Percentiles rank a stretch among this genome's conserved stretches.
phyloP scores from a whole-genome alignment of 2,113 vertebrate genomes.

The Nothobranchius furzeri region DNA sequence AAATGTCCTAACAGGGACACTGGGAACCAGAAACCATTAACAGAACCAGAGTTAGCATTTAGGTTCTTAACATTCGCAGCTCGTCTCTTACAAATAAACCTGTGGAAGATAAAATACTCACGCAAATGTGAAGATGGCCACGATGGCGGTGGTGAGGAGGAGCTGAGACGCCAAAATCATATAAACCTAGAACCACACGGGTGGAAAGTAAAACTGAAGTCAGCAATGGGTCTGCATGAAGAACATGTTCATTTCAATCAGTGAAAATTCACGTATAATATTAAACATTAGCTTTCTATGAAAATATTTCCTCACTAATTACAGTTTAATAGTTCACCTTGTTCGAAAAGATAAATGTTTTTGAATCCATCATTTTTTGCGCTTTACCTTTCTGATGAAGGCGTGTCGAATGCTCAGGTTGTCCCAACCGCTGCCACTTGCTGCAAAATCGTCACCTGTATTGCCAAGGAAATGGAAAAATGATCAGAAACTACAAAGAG shows the following conservation, averaged over 20 bases:
- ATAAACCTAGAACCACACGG: conserved; percentile 84
- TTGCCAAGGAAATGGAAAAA: conserved; percentile 4
- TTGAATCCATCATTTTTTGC: too few species aligned
- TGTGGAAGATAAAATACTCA: conserved; percentile 55
- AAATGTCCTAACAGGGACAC: conserved; percentile 67
- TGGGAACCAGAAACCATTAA: conserved; percentile 42
- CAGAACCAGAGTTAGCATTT: background rate
- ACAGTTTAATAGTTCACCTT: too few species aligned
- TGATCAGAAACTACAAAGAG: background rate
- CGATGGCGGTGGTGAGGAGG: conserved; percentile 85
- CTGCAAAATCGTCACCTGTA: conserved; percentile 76
- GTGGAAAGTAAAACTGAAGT: too few species aligned
- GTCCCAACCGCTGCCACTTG: conserved; percentile 79
- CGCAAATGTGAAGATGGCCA: conserved; percentile 88
- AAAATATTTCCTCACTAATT: too few species aligned
- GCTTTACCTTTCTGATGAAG: conserved; percentile 90
- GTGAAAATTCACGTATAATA: too few species aligned
- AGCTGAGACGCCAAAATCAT: conserved; percentile 90
- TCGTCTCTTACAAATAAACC: background rate
- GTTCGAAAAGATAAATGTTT: too few species aligned
- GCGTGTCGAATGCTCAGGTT: conserved; percentile 83
- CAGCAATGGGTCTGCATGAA: too few species aligned
- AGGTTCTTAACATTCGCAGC: background rate
- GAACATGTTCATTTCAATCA: too few species aligned
- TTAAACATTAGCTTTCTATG: too few species aligned